Base-by-base conservation (phyloP, 2,888 invertebrate species). In the Lamellibrachia columna region DNA sequence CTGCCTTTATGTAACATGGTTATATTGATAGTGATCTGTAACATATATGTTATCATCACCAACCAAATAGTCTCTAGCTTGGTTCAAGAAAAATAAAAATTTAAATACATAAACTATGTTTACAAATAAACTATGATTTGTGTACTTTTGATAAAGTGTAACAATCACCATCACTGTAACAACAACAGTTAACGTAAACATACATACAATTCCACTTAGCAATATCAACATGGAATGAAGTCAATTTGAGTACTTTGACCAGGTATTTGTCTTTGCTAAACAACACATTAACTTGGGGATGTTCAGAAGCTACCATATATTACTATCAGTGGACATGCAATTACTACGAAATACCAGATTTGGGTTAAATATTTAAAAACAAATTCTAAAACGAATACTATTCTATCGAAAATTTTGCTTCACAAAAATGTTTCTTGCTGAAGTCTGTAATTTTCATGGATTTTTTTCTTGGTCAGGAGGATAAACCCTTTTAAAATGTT, bases 191-290 rank as follows among this genome's bases (percentile, higher is more conserved):
- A 11, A 91, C 22, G 28, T 91, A 91, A 91, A 52, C 53, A 91
- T 91, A 91, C 91, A 91, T 15, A 7, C 52, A 52, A 91, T 90
- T 52, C 9, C 90, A 90, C 53, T 91, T 53, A 91, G 52, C 28
- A 52, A 91, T 91, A 52, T 52, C 9, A 52, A 91, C 75, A 75
- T 22, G 22, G 75, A 75, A n/a, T 75, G 4, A 75, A 75, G n/a
- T 75, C 75, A 6, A 22, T 15, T 22, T n/a, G 0, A 75, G 75
- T 75, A 75, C 75, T 75, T 75, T 75, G 75, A 75, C 75, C 75
- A 55, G 55, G 55, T 55, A 55, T 55, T 40, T 40, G 40, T 40
- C 40, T 40, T 40, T 40, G 40, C 40, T 0, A 40, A 55, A 55
- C 55, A 55, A 9, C 55, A 58, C 58, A 11, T 8, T 58, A 58